Evolutionary conservation across 1,140 invertebrate genomes (phyloP).

Genomic region (Stenopsyche tienmushanensis): DNA sequence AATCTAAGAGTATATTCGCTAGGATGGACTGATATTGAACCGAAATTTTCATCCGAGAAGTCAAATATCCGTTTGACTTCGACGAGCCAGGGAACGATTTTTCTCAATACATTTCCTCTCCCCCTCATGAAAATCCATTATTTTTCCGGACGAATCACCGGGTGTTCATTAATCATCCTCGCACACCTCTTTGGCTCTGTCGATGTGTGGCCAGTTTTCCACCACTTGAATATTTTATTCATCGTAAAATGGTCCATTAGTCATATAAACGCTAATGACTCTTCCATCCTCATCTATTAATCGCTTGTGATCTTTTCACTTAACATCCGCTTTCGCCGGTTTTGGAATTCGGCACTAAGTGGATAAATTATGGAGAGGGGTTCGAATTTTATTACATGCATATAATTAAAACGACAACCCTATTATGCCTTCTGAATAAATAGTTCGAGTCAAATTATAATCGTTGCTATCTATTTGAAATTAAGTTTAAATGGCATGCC

Average conservation of each 20-base stretch:
- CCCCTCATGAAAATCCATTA: slow-evolving; percentile 38
- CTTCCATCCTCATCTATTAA: slow-evolving; percentile 32
- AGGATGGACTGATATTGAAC: too few species aligned
- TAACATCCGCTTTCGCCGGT: too few species aligned
- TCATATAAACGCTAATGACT: slow-evolving; percentile 37
- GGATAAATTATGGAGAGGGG: too few species aligned
- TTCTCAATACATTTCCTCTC: slow-evolving; percentile 8
- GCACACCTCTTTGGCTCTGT: slow-evolving; percentile 17
- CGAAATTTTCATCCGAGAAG: background rate
- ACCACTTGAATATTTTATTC: slow-evolving; percentile 43
- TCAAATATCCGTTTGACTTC: background rate
- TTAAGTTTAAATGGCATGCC: too few species aligned
- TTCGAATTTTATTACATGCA: too few species aligned
- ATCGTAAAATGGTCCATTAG: slow-evolving; percentile 40
- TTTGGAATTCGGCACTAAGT: too few species aligned
- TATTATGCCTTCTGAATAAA: too few species aligned
- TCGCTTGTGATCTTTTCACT: background rate
- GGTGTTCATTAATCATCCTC: slow-evolving; percentile 39
- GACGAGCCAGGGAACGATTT: background rate
- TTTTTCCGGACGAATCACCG: slow-evolving; percentile 40
- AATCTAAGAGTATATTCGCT: too few species aligned
- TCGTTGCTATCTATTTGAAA: too few species aligned
- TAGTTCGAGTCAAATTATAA: too few species aligned
- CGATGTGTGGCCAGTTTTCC: slow-evolving; percentile 40
- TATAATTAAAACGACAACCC: too few species aligned